phyloP scores from a whole-genome alignment of 2,888 invertebrate species.

The Sicus ferrugineus region DNA sequence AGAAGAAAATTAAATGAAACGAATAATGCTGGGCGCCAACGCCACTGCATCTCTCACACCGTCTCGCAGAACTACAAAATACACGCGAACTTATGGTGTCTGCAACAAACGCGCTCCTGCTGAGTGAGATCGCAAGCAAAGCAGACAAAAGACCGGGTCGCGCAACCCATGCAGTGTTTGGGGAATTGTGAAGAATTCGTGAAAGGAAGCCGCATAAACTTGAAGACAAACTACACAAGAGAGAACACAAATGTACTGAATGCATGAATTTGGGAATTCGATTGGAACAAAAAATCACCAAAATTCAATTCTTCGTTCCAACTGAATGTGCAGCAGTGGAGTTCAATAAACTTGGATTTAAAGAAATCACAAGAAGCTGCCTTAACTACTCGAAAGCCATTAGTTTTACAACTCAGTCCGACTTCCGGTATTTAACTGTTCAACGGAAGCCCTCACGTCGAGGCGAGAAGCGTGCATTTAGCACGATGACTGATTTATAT shows the following conservation, averaged over 20 bases:
- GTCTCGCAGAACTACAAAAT: neutral
- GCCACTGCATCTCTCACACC: neutral
- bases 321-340: neutral
- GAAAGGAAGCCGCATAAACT: neutral
- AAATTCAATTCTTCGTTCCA: neutral
- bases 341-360: neutral
- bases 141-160: neutral
- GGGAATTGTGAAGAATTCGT: neutral
- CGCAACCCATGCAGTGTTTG: neutral
- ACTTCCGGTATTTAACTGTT: slow-evolving; percentile 27
- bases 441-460: slow-evolving; percentile 15
- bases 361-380: slow-evolving; percentile 1
- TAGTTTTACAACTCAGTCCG: neutral
- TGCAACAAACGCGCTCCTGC: neutral
- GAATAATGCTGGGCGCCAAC: slow-evolving; percentile 31
- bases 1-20: slow-evolving; percentile 25
- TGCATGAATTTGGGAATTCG: neutral
- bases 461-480: slow-evolving; percentile 1
- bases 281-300: neutral
- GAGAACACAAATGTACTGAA: neutral
- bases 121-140: neutral
- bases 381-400: neutral
- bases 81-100: neutral
- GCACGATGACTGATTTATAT: slow-evolving; percentile 7
- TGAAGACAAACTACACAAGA: neutral